A percentile compares a stretch with the other conserved stretches of the same genome.
Evolutionary conservation across 2,113 vertebrate species (phyloP).

Genomic region (Fulica atra): DNA sequence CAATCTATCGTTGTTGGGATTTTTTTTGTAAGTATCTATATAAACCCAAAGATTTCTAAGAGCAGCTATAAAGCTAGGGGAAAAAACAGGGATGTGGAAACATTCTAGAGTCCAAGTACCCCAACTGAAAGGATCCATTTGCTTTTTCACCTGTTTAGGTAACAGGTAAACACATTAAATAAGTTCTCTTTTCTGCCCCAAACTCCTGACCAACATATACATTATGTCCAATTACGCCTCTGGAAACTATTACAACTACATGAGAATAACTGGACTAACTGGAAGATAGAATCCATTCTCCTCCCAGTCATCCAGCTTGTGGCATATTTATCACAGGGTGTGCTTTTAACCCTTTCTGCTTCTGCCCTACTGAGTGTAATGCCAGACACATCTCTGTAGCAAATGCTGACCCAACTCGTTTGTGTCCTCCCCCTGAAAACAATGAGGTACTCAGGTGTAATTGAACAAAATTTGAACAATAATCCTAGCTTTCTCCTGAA

Average conservation of each 20-base stretch:
- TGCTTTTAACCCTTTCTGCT: background rate
- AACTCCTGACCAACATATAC: background rate
- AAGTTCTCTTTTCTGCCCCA: background rate
- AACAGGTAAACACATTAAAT: background rate
- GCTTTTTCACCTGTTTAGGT: background rate
- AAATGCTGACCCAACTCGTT: background rate
- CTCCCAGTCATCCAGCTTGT: background rate
- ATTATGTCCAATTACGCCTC: background rate
- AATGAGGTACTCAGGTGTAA: constrained; percentile 34
- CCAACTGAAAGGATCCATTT: background rate
- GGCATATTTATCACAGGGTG: background rate
- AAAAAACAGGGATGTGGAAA: background rate
- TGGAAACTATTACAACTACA: background rate
- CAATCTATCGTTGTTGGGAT: constrained; percentile 49
- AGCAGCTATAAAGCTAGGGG: background rate
- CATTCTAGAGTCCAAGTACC: background rate
- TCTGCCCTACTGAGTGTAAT: background rate
- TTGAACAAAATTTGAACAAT: constrained; percentile 37
- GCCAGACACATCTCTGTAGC: background rate
- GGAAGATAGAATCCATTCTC: background rate
- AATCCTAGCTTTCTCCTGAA: constrained; percentile 46
- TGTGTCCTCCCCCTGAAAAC: background rate
- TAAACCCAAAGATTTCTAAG: background rate
- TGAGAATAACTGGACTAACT: background rate
- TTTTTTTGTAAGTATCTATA: background rate